Evolutionary conservation across 2,888 invertebrate species (phyloP), one percentile per base, ranked within the genome.

Genomic region (Vannuccia rotundouncinata): DNA sequence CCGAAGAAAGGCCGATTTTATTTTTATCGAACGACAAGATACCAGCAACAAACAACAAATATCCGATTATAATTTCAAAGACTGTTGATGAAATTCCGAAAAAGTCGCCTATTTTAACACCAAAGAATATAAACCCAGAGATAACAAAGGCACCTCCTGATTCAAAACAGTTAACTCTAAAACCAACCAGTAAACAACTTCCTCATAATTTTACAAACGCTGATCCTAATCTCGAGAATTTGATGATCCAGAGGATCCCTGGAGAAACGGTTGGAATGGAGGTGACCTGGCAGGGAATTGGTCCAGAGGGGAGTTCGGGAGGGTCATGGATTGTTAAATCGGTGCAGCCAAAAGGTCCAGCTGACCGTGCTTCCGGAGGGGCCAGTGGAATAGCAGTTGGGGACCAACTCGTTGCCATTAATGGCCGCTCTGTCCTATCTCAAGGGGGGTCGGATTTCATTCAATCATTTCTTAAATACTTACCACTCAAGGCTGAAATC

Each of bases 231-330:
- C 10, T n/a, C 2, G 66, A 66, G 22, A 27, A 22, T 13, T 22
- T 66, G 10, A 66, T 27, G 25, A 66, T 66, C 25, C 10, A 66
- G 2, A 5, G 66, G 22, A 22, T 66, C 22, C 66, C 66, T 22
- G 66, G 66, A 2, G 66, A 66, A 66, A 5, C 25, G 66, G 66
- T 66, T 22, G 66, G 66, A 5, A 66, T 66, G 66, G 66, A 66
- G 17, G 66, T 66, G 2, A 27, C 10, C 2, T 66, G 66, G 66
- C 66, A 66, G 2, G 66, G 66, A 13, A 22, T 66, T 2, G 66
- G 66, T 13, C 66, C 66, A 2, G 17, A 66, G 66, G 66, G 66
- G 22, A 66, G 66, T 22, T 66, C 66, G 22, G 66, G 66, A 2
- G 66, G 66, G 25, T 5, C 5, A 17, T 66, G 66, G 66, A 22